A percentile compares a stretch with the other conserved stretches of the same genome.
Conservation (phyloP, 2,113 vertebrate genomes). For the Coryphaenoides rupestris region DNA sequence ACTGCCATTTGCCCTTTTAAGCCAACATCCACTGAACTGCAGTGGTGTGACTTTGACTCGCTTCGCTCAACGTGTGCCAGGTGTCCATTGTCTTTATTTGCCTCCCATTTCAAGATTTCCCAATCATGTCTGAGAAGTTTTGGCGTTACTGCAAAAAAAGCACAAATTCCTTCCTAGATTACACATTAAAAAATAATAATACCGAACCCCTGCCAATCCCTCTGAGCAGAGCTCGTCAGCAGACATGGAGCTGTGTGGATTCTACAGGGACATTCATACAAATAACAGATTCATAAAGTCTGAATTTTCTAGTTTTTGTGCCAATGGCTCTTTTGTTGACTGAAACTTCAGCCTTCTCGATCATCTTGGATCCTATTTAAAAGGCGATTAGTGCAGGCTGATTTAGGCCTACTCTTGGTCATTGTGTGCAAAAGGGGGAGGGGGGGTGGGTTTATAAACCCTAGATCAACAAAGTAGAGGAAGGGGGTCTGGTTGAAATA, state of each 20-base stretch:
- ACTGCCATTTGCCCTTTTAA: conserved; percentile 48
- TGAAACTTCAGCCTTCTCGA: too few species aligned
- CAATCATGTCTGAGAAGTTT: conserved; percentile 28
- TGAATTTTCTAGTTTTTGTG: too few species aligned
- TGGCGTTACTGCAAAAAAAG: conserved; percentile 20
- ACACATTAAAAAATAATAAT: conserved; percentile 40
- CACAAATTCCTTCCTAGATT: conserved; percentile 65
- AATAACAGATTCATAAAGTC: too few species aligned
- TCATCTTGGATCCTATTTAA: too few species aligned
- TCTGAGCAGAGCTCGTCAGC: conserved; percentile 37
- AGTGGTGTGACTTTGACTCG: background rate
- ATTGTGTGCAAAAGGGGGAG: too few species aligned
- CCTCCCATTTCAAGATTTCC: conserved; percentile 6
- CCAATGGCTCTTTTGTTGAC: too few species aligned
- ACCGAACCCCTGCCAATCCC: conserved; percentile 33
- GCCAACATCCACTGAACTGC: conserved; percentile 24
- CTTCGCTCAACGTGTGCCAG: background rate
- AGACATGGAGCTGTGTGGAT: conserved; percentile 11
- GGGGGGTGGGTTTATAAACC: too few species aligned
- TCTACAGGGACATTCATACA: background rate
- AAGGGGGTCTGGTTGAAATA: too few species aligned
- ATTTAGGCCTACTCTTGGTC: too few species aligned
- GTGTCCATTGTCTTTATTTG: background rate
- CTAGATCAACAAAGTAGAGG: too few species aligned
- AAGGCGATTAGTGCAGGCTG: too few species aligned